Conservation (phyloP, 2,888 invertebrate genomes). For the Pogonocherus hispidulus region DNA sequence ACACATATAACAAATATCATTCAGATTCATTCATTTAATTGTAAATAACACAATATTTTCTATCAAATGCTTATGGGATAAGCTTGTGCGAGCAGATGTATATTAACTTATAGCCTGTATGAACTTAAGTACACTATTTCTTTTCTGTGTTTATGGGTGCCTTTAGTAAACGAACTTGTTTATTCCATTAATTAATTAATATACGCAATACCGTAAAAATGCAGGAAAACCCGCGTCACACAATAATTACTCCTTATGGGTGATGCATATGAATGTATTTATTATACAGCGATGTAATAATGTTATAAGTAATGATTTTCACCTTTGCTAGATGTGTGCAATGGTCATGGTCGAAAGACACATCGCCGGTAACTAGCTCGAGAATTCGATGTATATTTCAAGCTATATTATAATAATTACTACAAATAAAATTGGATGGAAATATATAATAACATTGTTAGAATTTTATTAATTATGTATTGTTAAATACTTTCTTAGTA, state of each 20-base stretch:
- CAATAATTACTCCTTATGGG: neutral
- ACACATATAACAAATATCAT: too few species aligned
- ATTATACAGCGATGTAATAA: neutral
- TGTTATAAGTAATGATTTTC: slow-evolving; percentile 10
- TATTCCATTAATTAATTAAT: neutral
- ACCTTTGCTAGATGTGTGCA: slow-evolving; percentile 20
- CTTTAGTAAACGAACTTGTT: neutral
- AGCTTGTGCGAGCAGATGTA: too few species aligned
- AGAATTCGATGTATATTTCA: neutral
- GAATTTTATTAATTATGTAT: too few species aligned
- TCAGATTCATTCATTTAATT: too few species aligned
- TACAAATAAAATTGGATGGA: too few species aligned
- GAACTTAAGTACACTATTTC: too few species aligned
- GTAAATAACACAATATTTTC: too few species aligned
- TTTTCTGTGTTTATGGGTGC: neutral
- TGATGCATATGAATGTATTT: neutral
- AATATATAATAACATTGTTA: too few species aligned
- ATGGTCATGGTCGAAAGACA: slow-evolving; percentile 24
- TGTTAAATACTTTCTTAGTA: too few species aligned
- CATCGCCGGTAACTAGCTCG: neutral
- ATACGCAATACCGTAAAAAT: neutral
- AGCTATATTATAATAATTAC: too few species aligned
- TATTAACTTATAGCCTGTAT: too few species aligned
- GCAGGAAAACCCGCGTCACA: neutral
- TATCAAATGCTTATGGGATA: too few species aligned